These are phyloP conservation scores for Aegithalos caudatus DNA, from an alignment of 2,113 vertebrate genomes.

Conservation along the genomic window DNA sequence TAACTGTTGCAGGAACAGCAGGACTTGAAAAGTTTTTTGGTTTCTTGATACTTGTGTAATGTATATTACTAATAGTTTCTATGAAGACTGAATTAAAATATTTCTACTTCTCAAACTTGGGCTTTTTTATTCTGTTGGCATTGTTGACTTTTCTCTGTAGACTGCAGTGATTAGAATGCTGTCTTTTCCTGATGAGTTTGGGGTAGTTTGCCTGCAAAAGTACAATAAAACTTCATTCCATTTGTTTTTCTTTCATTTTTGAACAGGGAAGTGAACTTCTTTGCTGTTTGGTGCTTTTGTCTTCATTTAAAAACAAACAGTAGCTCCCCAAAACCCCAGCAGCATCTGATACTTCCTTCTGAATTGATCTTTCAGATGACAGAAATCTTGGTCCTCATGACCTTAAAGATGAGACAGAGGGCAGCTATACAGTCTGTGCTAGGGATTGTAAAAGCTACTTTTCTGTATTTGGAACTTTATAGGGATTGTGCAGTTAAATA, in stretches of 20 bases:
- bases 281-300: background rate
- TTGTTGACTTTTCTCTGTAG: background rate
- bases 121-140: background rate
- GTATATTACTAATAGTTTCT: background rate
- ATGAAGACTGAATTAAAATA: conserved; percentile 26
- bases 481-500: background rate
- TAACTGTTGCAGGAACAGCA: background rate
- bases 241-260: background rate
- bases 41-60: background rate
- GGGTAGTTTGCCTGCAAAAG: background rate
- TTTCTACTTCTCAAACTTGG: background rate
- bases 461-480: background rate
- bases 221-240: background rate
- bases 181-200: background rate
- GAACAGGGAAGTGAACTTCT: background rate
- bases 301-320: background rate
- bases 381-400: background rate
- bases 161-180: background rate
- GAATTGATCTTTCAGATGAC: background rate
- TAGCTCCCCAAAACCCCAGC: background rate
- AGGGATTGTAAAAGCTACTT: background rate
- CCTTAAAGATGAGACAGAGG: background rate
- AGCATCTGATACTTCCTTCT: background rate
- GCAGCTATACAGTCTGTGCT: background rate
- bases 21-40: background rate